Base-by-base conservation (phyloP, 2,888 invertebrate genomes). In the Nemotelus pantherinus region DNA sequence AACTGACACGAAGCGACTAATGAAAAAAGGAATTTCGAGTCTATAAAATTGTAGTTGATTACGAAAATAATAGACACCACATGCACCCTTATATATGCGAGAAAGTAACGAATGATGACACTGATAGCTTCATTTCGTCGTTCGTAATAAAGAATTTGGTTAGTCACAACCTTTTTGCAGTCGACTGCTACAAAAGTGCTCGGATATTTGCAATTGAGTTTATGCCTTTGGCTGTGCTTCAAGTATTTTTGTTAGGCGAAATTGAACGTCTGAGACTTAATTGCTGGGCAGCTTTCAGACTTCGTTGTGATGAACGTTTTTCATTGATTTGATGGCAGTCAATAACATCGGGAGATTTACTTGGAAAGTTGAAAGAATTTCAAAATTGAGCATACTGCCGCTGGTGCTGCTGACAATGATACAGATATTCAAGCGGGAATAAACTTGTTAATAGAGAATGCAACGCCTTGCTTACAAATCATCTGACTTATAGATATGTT, bases 21-120 rank as follows among this genome's bases (percentile, higher is more conserved):
- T 70, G 50, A 55, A 70, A 45, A 45, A 65, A 53, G 55, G 43
- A 70, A 70, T 55, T 45, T 55, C 70, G 9, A 70, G 70, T 55
- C 55, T 44, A 70, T 70, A 50, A 55, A 70, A 70, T 70, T 43
- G 41, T 70, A 70, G 53, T 55, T 70, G 55, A 70, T 70, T 70
- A 70, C 39, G 55, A 55, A 53, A 70, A 70, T 70, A 70, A 55
- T 70, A 47, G 70, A 44, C 39, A 25, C 3, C 67, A 10, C 67
- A 48, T 4, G 43, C 43, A 60, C 48, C 9, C 25, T 10, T 47
- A 41, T 65, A 48, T 50, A 48, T 48, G n/a, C 48, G 7, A 48
- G 3, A 48, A 67, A 25, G 25, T 7, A 67, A 67, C 47, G 67
- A 50, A 67, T 25, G 67, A 67, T 48, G 67, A 48, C 67, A 48